Conservation (phyloP, 1,140 invertebrate species). For the Drosophila sproati region DNA sequence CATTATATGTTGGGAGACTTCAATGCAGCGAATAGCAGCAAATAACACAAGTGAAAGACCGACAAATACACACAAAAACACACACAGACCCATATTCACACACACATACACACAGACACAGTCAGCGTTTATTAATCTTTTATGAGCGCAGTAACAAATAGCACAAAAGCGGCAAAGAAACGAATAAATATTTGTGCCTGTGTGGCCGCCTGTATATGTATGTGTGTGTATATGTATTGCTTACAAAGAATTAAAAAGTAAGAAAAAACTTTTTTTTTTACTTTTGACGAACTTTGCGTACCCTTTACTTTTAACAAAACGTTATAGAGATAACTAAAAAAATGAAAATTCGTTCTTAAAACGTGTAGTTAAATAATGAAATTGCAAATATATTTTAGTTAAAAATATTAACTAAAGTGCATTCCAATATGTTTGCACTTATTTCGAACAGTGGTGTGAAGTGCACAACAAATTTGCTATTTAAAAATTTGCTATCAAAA, state of each 20-base stretch:
- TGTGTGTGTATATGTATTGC: slow-evolving; percentile 38
- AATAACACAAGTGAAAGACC: background rate
- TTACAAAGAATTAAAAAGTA: slow-evolving; percentile 71
- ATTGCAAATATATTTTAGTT: too few relatives aligned
- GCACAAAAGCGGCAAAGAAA: slow-evolving; percentile 29
- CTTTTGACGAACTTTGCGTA: slow-evolving; percentile 5
- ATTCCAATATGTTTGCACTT: background rate
- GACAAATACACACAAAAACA: slow-evolving; percentile 14
- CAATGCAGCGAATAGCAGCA: slow-evolving; percentile 3
- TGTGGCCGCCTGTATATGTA: background rate
- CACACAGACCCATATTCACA: background rate
- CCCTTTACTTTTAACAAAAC: slow-evolving; percentile 8
- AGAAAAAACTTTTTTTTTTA: slow-evolving; percentile 4
- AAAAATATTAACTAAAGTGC: too few relatives aligned
- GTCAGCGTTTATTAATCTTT: slow-evolving; percentile 67
- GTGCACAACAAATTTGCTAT: background rate
- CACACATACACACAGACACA: slow-evolving; percentile 4
- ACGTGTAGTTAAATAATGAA: too few relatives aligned
- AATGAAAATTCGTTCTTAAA: too few relatives aligned
- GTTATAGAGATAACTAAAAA: background rate
- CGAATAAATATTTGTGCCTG: slow-evolving; percentile 1
- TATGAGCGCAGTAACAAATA: slow-evolving; percentile 70
- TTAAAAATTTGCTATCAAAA: slow-evolving; percentile 19
- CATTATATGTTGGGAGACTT: slow-evolving; percentile 31
- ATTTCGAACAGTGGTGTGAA: background rate